Percentiles rank a stretch among this genome's conserved stretches.
Conservation (phyloP, 1,140 invertebrate genomes). For the Scaptomyza graminum region DNA sequence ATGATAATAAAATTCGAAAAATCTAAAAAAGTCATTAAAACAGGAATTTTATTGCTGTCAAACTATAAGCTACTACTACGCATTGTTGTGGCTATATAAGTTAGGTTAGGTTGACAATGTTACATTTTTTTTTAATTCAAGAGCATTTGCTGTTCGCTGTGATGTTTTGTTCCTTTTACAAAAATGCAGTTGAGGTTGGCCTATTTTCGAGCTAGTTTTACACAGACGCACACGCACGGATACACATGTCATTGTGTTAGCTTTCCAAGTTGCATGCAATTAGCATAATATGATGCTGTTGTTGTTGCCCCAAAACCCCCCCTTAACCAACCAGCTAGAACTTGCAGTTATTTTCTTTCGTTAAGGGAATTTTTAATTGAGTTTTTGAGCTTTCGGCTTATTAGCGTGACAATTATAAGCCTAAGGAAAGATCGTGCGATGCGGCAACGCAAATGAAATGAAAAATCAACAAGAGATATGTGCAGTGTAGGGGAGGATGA, state of each 20-base stretch:
- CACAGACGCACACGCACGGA: neutral
- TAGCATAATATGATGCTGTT: conserved; percentile 36
- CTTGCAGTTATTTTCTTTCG: conserved; percentile 44
- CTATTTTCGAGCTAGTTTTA: neutral
- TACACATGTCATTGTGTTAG: neutral
- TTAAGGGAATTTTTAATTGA: conserved; percentile 60
- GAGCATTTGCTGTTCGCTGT: neutral
- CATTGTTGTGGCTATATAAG: too few relatives aligned
- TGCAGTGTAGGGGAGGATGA: neutral
- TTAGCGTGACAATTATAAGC: conserved; percentile 33
- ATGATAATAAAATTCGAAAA: too few relatives aligned
- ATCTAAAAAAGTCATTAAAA: too few relatives aligned
- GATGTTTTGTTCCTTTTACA: neutral
- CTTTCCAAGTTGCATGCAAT: conserved; percentile 20
- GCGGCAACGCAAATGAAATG: conserved; percentile 5
- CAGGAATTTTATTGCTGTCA: too few relatives aligned
- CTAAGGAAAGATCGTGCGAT: neutral
- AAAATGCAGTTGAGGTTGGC: neutral
- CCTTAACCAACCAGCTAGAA: too few relatives aligned
- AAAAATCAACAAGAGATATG: conserved; percentile 20
- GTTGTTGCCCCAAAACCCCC: neutral
- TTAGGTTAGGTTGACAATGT: too few relatives aligned
- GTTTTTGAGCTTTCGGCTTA: conserved; percentile 43
- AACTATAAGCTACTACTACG: too few relatives aligned
- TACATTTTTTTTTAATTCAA: too few relatives aligned